Base-by-base conservation (phyloP, 2,888 invertebrate species). In the Troides oblongomaculatus region DNA sequence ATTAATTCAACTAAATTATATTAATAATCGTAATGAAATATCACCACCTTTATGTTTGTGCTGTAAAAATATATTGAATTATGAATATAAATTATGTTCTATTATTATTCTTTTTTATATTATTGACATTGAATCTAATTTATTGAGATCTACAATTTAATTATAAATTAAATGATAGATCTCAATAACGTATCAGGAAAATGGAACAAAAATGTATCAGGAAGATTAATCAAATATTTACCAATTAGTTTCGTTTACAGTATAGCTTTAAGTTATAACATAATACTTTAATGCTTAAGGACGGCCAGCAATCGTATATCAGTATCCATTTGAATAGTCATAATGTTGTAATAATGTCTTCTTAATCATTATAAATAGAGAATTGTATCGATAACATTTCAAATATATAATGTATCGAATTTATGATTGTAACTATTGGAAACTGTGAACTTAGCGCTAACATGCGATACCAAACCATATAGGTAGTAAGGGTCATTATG, bases 271-370 rank as follows among this genome's bases (percentile, higher is more conserved):
- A 39, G 30, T 18, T 36, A 57, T 64, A 5, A 43, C 53, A 14
- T 59, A 25, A 25, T 66, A 17, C 17, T 61, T 39, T 61, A 53
- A 7, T 46, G 23, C 43, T 17, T 67, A 58, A 62, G 67, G 53
- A 56, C 23, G 62, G 68, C 68, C 57, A 57, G 68, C 62, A 62
- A 63, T 57, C 39, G 39, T 62, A 58, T 62, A 56, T 36, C 43
- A 56, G 53, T 36, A 5, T 43, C 62, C 12, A 23, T 56, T 56
- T 62, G 25, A 57, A n/a, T 68, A 68, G 43, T 68, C 62, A 62
- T 67, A 61, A 62, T n/a, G 17, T 62, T 62, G 39, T 43, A 17
- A 62, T 43, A 18, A 23, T 39, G 62, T 67, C 61, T 66, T 36
- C 23, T 21, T 66, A 61, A 36, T 43, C 21, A 61, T 61, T 17